A percentile compares a stretch with the other conserved stretches of the same genome.
phyloP scores from a whole-genome alignment of 2,888 invertebrate genomes.

The Myopa testacea region DNA sequence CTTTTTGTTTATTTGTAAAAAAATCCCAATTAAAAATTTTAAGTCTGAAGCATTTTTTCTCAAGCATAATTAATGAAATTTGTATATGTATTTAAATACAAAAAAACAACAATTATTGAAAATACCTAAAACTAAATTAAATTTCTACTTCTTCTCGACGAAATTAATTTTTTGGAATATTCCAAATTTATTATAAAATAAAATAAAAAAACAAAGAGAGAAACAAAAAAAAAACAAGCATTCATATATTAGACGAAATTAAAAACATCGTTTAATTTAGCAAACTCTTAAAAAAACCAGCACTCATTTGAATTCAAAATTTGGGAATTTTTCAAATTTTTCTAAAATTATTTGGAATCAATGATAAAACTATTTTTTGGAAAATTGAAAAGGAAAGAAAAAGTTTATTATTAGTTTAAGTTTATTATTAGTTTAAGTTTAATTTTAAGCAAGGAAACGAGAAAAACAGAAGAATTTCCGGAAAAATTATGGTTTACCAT shows the following conservation, averaged over 20 bases:
- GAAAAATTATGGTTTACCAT: slow-evolving; percentile 33
- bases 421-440: slow-evolving; percentile 4
- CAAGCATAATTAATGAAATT: slow-evolving; percentile 47
- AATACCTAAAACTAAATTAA: slow-evolving; percentile 6
- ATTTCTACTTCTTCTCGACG: slow-evolving; percentile 13
- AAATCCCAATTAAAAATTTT: slow-evolving; percentile 61
- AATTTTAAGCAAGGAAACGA: slow-evolving; percentile 10
- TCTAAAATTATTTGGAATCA: slow-evolving; percentile 28
- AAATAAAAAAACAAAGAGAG: slow-evolving; percentile 3
- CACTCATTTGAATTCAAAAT: slow-evolving; percentile 25
- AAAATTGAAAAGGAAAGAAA: slow-evolving; percentile 13
- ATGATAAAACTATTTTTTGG: background rate
- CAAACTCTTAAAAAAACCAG: background rate
- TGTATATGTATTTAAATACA: slow-evolving; percentile 1
- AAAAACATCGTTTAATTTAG: too few relatives aligned
- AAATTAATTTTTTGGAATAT: slow-evolving; percentile 31
- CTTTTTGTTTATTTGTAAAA: slow-evolving; percentile 55
- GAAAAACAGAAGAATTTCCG: slow-evolving; percentile 26
- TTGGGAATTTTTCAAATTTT: slow-evolving; percentile 21
- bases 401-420: slow-evolving; percentile 20
- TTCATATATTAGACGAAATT: background rate
- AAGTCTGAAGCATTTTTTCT: slow-evolving; percentile 58
- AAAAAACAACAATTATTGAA: background rate
- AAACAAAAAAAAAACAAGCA: background rate
- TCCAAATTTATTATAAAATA: slow-evolving; percentile 20